Evolutionary conservation across 2,113 vertebrate genomes (phyloP).

Genomic region (Rhinopomastus cyanomelas): DNA sequence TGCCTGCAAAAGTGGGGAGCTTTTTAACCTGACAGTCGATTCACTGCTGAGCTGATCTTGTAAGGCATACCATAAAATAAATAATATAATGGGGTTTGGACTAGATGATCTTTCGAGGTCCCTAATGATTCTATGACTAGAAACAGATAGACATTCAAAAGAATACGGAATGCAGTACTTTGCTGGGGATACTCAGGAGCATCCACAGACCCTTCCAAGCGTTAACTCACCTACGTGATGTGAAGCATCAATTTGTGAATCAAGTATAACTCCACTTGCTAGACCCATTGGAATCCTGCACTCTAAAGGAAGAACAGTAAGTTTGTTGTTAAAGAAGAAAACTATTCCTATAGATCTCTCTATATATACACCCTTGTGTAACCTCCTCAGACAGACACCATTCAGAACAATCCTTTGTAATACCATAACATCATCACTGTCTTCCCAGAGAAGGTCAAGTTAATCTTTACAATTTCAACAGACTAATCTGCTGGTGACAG

Average conservation of each 20-base stretch:
- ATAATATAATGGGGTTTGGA: too few species aligned
- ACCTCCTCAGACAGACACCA: neutral
- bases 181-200: neutral
- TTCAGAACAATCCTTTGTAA: neutral
- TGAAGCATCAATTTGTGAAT: slow-evolving; percentile 83
- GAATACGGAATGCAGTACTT: neutral
- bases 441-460: neutral
- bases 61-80: neutral
- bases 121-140: too few species aligned
- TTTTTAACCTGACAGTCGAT: neutral
- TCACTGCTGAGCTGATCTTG: neutral
- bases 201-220: neutral
- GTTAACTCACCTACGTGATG: slow-evolving; percentile 75
- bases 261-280: slow-evolving; percentile 77
- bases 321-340: neutral
- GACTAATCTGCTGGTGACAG: neutral
- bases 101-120: too few species aligned
- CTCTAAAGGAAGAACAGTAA: slow-evolving; percentile 64
- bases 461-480: neutral
- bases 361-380: neutral
- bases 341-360: neutral
- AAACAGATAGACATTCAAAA: neutral
- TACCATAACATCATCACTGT: neutral
- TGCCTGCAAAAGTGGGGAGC: neutral
- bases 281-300: slow-evolving; percentile 89